These are phyloP conservation scores for Pasiphila rectangulata DNA, from an alignment of 2,888 invertebrate genomes.

Conservation along the genomic window DNA sequence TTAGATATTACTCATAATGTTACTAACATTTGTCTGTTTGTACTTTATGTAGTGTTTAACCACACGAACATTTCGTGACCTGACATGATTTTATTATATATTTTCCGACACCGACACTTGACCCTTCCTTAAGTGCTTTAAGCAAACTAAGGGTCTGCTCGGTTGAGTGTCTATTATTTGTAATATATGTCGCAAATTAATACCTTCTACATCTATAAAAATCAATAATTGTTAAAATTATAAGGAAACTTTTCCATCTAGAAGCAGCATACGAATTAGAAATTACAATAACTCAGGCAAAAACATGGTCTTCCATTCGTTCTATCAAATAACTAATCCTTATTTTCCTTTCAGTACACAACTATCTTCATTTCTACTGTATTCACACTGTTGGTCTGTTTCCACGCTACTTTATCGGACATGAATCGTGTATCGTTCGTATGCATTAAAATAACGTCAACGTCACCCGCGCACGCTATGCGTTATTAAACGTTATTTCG, in stretches of 20 bases:
- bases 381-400: slow-evolving; percentile 47
- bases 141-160: no score
- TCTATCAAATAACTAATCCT: slow-evolving; percentile 37
- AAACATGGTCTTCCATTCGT: slow-evolving; percentile 34
- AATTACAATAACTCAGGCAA: not conserved
- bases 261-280: not conserved
- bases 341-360: slow-evolving; percentile 52
- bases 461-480: slow-evolving; percentile 44
- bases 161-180: no score
- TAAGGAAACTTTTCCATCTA: not conserved
- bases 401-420: slow-evolving; percentile 66
- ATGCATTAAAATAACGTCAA: slow-evolving; percentile 49
- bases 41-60: no score
- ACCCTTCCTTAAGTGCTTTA: no score
- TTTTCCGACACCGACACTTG: no score
- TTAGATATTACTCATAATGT: no score
- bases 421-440: slow-evolving; percentile 66
- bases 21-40: no score
- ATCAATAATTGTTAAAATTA: not conserved
- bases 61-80: no score
- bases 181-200: no score
- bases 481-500: slow-evolving; percentile 33
- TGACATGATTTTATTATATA: no score
- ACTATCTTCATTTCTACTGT: slow-evolving; percentile 47
- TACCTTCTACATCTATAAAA: no score